A percentile compares a stretch with the other conserved stretches of the same genome.
phyloP scores from a whole-genome alignment of 2,888 invertebrate species.

The Palloptera scutellata region DNA sequence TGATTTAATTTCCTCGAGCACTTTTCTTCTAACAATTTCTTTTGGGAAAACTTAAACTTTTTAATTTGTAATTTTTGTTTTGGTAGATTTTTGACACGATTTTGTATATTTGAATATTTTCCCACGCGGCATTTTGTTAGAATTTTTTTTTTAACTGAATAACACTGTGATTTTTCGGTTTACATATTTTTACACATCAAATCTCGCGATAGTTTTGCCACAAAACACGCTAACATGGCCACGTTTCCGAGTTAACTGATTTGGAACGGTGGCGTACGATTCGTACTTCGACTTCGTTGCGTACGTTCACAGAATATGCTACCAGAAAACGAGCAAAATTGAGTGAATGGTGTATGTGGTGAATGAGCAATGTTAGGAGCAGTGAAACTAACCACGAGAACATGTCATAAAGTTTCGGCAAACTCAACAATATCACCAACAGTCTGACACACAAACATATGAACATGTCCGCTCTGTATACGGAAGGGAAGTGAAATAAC shows the following conservation, averaged over 20 bases:
- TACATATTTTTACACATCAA: constrained; percentile 39
- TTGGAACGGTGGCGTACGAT: constrained; percentile 44
- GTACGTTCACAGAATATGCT: not conserved
- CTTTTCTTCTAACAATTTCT: constrained; percentile 12
- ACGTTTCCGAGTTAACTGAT: constrained; percentile 64
- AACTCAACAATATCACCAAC: not conserved
- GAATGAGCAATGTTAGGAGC: not conserved
- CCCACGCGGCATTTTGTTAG: not conserved
- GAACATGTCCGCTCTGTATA: not conserved
- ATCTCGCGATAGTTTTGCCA: constrained; percentile 48
- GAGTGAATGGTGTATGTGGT: constrained; percentile 3
- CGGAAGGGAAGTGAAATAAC: not conserved
- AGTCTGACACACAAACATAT: not conserved
- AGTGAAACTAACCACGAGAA: too few relatives aligned
- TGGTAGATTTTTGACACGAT: constrained; percentile 1
- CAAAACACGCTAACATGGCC: constrained; percentile 56
- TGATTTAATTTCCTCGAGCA: constrained; percentile 1
- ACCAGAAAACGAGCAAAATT: not conserved
- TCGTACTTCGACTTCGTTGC: not conserved
- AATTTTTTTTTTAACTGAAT: not conserved
- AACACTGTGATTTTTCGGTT: too few relatives aligned
- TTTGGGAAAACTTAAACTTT: constrained; percentile 2
- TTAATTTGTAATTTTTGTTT: constrained; percentile 6
- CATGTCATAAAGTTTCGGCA: not conserved
- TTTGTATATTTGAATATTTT: constrained; percentile 3